A percentile compares a stretch with the other conserved stretches of the same genome.
phyloP scores from a whole-genome alignment of 1,140 invertebrate species.

The Drosophila pectinifera region DNA sequence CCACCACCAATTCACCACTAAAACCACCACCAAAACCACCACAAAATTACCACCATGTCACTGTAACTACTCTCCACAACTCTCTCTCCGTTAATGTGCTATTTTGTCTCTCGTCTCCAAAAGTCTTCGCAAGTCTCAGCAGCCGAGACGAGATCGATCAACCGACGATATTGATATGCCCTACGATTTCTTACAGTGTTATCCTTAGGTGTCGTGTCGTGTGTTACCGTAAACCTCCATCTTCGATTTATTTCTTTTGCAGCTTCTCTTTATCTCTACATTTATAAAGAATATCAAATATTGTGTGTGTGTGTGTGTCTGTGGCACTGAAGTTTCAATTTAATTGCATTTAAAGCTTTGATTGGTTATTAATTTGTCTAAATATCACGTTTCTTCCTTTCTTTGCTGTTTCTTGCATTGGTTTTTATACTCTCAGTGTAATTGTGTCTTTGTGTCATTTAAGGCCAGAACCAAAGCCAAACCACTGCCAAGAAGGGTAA shows the following conservation, averaged over 20 bases:
- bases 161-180: slow-evolving; percentile 60
- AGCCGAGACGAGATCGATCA: slow-evolving; percentile 42
- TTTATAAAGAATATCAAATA: slow-evolving; percentile 19
- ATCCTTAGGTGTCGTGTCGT: slow-evolving; percentile 68
- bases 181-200: slow-evolving; percentile 75
- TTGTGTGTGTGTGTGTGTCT: slow-evolving; percentile 35
- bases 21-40: slow-evolving; percentile 27
- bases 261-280: slow-evolving; percentile 31
- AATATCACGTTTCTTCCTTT: slow-evolving; percentile 34
- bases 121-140: slow-evolving; percentile 43
- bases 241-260: slow-evolving; percentile 58
- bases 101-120: slow-evolving; percentile 48
- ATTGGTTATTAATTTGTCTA: slow-evolving; percentile 46
- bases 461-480: slow-evolving; percentile 53
- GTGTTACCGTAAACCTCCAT: slow-evolving; percentile 59
- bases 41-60: slow-evolving; percentile 43
- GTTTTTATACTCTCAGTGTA: slow-evolving; percentile 49
- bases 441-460: slow-evolving; percentile 57
- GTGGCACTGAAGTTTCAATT: slow-evolving; percentile 28
- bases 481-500: slow-evolving; percentile 69
- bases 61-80: slow-evolving; percentile 68
- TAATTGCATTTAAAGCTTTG: slow-evolving; percentile 37
- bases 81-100: slow-evolving; percentile 71
- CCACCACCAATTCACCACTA: slow-evolving; percentile 46
- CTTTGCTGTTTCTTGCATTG: slow-evolving; percentile 33